These are phyloP conservation scores for Megalops cyprinoides DNA, from an alignment of 2,797 vertebrate genomes.

Conservation along the genomic window DNA sequence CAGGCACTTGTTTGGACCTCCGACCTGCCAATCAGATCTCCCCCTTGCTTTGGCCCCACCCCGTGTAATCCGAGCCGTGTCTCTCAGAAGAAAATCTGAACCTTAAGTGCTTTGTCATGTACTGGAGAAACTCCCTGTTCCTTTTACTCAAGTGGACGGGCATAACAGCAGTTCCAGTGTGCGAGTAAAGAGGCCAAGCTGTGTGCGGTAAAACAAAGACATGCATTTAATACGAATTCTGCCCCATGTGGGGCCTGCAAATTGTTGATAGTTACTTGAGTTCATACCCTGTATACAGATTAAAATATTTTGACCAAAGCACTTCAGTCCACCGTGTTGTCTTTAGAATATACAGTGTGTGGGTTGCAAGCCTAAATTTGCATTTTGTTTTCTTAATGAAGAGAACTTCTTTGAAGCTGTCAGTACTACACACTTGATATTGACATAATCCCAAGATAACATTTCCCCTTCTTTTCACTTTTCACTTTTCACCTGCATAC, in stretches of 20 bases:
- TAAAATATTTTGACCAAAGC: background rate
- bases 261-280: background rate
- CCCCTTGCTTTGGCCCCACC: constrained; percentile 8
- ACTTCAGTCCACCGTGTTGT: background rate
- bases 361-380: background rate
- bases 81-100: constrained; percentile 68
- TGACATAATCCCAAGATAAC: background rate
- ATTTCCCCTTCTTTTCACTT: background rate
- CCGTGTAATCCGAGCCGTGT: constrained; percentile 64
- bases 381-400: background rate
- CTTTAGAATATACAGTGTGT: background rate
- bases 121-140: constrained; percentile 23
- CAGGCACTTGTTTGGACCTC: constrained; percentile 49
- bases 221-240: background rate
- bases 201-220: background rate
- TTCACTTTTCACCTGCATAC: no score
- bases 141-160: background rate
- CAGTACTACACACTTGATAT: background rate
- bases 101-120: constrained; percentile 68
- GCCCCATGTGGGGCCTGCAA: background rate
- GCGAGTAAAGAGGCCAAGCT: background rate
- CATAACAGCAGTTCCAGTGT: background rate
- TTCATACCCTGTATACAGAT: no score
- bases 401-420: background rate
- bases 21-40: background rate